Evolutionary conservation across 2,888 invertebrate genomes (phyloP).

Genomic region (Campoletis raptor): DNA sequence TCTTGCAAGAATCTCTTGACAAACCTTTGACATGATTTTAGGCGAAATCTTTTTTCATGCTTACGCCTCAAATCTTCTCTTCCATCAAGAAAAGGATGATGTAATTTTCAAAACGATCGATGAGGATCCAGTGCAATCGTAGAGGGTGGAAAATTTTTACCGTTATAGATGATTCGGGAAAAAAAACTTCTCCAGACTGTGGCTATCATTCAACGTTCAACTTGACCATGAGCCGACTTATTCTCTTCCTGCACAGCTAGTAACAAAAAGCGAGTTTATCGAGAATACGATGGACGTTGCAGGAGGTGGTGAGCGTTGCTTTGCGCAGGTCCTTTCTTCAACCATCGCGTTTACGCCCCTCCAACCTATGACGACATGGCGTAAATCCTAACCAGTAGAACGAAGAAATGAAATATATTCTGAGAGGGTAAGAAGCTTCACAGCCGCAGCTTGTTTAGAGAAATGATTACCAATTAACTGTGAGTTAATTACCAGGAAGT

Average conservation of each 20-base stretch:
- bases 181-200: slow-evolving; percentile 17
- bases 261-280: slow-evolving; percentile 51
- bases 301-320: slow-evolving; percentile 34
- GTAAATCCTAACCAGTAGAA: slow-evolving; percentile 43
- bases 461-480: slow-evolving; percentile 39
- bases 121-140: slow-evolving; percentile 9
- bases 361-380: slow-evolving; percentile 21
- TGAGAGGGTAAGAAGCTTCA: slow-evolving; percentile 27
- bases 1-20: slow-evolving; percentile 8
- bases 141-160: not conserved
- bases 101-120: slow-evolving; percentile 4
- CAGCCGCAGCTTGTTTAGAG: not conserved
- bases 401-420: slow-evolving; percentile 46
- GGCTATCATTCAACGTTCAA: slow-evolving; percentile 53
- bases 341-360: slow-evolving; percentile 39
- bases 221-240: slow-evolving; percentile 46
- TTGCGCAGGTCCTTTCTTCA: slow-evolving; percentile 60
- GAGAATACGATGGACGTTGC: slow-evolving; percentile 29
- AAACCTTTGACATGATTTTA: slow-evolving; percentile 13
- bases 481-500: not conserved
- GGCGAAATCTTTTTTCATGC: slow-evolving; percentile 23
- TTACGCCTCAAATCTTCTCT: not conserved
- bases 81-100: slow-evolving; percentile 15
- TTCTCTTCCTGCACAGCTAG: slow-evolving; percentile 44
- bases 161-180: not conserved